phyloP scores from a whole-genome alignment of 92 coral and sea anemone species.

The Epizoanthus stellaris region DNA sequence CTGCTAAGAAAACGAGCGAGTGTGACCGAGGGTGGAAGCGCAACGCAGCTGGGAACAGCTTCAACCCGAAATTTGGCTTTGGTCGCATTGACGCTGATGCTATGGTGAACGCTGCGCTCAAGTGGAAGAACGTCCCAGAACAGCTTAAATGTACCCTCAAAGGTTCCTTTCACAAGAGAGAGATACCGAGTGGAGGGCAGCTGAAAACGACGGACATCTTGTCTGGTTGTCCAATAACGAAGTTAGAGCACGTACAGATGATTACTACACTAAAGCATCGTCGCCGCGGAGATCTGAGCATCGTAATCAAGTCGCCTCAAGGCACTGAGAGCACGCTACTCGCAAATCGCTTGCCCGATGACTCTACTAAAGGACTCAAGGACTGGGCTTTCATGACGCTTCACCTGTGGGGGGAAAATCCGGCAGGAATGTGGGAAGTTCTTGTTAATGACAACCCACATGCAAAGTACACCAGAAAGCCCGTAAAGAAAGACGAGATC shows the following conservation, averaged over 20 bases:
- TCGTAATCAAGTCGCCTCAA: conserved; percentile 74
- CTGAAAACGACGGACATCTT: conserved; percentile 36
- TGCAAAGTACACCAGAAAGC: conserved; percentile 19
- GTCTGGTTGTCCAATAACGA: conserved; percentile 34
- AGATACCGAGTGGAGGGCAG: conserved; percentile 51
- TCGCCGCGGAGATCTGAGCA: conserved; percentile 74
- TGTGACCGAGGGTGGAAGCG: conserved; percentile 58
- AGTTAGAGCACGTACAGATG: conserved; percentile 74
- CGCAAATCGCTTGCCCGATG: conserved; percentile 56
- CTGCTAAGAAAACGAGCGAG: conserved; percentile 69
- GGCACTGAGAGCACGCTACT: conserved; percentile 72
- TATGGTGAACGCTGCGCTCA: conserved; percentile 56
- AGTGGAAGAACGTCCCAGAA: conserved; percentile 63
- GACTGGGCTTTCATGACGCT: conserved; percentile 78
- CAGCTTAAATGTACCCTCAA: conserved; percentile 51
- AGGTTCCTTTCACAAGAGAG: conserved; percentile 42
- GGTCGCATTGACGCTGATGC: conserved; percentile 74
- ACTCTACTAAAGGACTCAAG: conserved; percentile 54
- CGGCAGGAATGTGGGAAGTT: conserved; percentile 73
- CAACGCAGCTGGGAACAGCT: conserved; percentile 71
- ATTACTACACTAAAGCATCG: conserved; percentile 67
- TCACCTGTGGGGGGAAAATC: conserved; percentile 84
- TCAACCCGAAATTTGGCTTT: conserved; percentile 73
- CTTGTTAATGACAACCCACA: conserved; percentile 51
- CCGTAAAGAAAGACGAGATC: conserved; percentile 37